Conservation (phyloP, 2,797 vertebrate species). For the Tenualosa thibaudeaui region DNA sequence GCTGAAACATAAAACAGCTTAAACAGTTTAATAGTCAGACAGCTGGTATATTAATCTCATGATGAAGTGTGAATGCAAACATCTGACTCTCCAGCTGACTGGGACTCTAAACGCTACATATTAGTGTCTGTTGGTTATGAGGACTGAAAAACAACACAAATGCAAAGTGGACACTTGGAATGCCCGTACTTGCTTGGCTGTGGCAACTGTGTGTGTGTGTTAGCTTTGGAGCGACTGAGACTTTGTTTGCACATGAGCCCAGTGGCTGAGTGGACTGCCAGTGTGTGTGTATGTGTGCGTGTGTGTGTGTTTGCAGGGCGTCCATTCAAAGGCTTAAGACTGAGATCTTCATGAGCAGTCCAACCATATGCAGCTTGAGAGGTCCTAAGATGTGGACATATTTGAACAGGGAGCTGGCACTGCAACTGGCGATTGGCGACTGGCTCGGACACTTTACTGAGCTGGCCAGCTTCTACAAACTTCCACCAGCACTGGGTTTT, state of each 20-base stretch:
- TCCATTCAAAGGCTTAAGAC: constrained; percentile 1
- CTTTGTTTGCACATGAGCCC: not conserved
- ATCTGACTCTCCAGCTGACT: not conserved
- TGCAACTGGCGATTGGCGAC: not conserved
- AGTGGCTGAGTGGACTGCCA: not conserved
- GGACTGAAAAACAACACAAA: not conserved
- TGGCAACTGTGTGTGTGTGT: not conserved
- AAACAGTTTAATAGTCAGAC: not conserved
- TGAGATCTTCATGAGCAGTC: not conserved
- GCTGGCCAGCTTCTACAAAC: not conserved
- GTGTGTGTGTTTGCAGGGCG: not conserved
- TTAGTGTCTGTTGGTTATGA: not conserved
- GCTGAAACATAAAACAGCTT: not conserved
- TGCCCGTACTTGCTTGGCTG: not conserved
- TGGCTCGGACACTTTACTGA: not conserved
- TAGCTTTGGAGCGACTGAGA: not conserved
- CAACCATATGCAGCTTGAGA: not conserved
- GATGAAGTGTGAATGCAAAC: not conserved
- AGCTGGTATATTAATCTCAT: not conserved
- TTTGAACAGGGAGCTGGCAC: not conserved
- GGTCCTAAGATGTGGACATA: not conserved
- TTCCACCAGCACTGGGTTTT: not conserved
- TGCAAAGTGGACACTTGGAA: not conserved
- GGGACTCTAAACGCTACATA: too few species aligned
- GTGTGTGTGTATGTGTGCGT: not conserved